Evolutionary conservation across 2,888 invertebrate species (phyloP).

Genomic region (Dryobota labecula): DNA sequence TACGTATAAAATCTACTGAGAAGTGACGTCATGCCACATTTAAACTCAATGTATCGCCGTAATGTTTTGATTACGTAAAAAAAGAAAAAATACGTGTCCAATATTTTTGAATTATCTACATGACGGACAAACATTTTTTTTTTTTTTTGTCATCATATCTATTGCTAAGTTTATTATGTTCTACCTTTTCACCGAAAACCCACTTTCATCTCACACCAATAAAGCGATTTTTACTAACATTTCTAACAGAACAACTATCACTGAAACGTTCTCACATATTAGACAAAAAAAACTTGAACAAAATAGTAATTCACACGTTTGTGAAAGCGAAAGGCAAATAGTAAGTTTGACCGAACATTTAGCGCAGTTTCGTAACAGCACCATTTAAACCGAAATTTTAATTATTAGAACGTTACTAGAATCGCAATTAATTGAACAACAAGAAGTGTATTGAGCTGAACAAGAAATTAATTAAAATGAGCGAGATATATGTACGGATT

Average conservation of each 20-base stretch:
- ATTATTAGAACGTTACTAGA: constrained; percentile 45
- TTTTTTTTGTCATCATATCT: too few relatives aligned
- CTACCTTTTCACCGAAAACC: constrained; percentile 8
- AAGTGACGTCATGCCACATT: too few relatives aligned
- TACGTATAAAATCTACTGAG: too few relatives aligned
- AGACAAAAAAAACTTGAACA: constrained; percentile 23
- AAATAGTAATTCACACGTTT: constrained; percentile 61
- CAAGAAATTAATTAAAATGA: constrained; percentile 28
- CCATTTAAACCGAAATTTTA: constrained; percentile 30
- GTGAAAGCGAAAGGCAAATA: constrained; percentile 64
- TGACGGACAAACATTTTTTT: too few relatives aligned
- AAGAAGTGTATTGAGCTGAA: constrained; percentile 12
- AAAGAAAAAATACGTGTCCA: too few relatives aligned
- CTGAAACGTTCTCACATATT: constrained; percentile 42
- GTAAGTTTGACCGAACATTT: constrained; percentile 59
- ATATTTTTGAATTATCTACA: too few relatives aligned
- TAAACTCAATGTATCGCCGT: too few relatives aligned
- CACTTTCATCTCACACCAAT: not conserved
- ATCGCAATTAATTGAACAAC: constrained; percentile 33
- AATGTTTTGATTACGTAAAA: too few relatives aligned
- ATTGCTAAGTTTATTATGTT: too few relatives aligned
- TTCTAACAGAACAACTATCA: constrained; percentile 28
- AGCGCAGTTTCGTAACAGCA: constrained; percentile 36
- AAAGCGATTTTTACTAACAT: constrained; percentile 18
- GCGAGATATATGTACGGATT: not conserved